These are phyloP conservation scores for Hyperoodon ampullatus DNA, from an alignment of 2,113 vertebrate species.

Conservation along the genomic window DNA sequence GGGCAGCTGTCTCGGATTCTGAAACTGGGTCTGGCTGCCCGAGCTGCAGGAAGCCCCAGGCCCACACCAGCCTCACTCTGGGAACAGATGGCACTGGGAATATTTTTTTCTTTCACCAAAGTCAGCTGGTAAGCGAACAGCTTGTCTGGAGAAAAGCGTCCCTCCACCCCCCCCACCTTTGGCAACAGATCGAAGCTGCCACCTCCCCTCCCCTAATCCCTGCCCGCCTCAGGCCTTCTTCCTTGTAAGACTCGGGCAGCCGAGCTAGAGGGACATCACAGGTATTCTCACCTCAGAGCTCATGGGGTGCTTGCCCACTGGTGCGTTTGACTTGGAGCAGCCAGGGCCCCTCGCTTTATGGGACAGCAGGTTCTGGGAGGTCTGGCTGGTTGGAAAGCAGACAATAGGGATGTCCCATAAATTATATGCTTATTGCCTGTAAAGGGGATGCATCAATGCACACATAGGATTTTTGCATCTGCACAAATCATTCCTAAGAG, in stretches of 20 bases:
- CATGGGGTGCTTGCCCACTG: accelerated
- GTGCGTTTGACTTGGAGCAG: neutral
- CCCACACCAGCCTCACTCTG: constrained; percentile 23
- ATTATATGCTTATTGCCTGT: accelerated
- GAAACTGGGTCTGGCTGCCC: constrained; percentile 57
- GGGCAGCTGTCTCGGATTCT: constrained; percentile 66
- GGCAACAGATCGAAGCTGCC: constrained; percentile 66
- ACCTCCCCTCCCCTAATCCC: neutral
- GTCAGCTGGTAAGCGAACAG: constrained; percentile 82
- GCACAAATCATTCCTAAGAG: neutral
- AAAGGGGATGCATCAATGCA: accelerated
- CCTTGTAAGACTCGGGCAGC: neutral
- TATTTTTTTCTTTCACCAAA: constrained; percentile 64
- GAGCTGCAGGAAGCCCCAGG: constrained; percentile 64
- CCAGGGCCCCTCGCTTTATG: accelerated
- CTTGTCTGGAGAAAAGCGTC: constrained; percentile 80
- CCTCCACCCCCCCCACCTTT: constrained; percentile 52
- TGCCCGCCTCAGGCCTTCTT: neutral
- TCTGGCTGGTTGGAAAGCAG: neutral
- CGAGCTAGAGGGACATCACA: constrained; percentile 4
- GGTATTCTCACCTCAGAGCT: neutral
- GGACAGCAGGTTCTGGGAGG: neutral
- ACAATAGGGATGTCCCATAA: accelerated
- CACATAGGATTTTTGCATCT: neutral
- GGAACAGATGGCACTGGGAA: constrained; percentile 67